A percentile compares a stretch with the other conserved stretches of the same genome.
Conservation (phyloP, 2,888 invertebrate genomes). For the Dolichopus griseipennis region DNA sequence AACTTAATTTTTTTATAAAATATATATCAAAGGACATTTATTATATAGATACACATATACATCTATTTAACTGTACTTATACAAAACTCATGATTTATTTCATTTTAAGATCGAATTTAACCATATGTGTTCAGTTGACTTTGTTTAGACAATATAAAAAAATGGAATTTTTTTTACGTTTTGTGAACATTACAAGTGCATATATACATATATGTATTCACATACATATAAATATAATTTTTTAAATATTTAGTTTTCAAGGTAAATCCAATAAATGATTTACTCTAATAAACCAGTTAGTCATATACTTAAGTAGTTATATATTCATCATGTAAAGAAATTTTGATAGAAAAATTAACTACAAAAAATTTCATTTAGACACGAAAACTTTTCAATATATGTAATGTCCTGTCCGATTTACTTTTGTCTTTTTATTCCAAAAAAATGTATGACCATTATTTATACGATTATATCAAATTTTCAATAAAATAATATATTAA, state of each 20-base stretch:
- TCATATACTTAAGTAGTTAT: background rate
- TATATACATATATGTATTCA: too few species aligned
- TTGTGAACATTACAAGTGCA: too few species aligned
- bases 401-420: background rate
- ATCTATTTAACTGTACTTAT: background rate
- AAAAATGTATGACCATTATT: background rate
- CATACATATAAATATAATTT: background rate
- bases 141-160: background rate
- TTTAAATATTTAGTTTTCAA: background rate
- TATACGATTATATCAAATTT: too few species aligned
- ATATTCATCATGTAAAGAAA: background rate
- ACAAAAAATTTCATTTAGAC: background rate
- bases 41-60: background rate
- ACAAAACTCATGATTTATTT: background rate
- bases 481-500: too few species aligned
- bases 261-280: background rate
- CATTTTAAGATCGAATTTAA: background rate
- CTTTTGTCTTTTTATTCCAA: background rate
- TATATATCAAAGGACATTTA: too few species aligned
- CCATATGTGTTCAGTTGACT: background rate
- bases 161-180: too few species aligned
- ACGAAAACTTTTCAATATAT: background rate
- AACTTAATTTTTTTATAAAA: too few species aligned
- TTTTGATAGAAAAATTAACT: background rate
- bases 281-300: background rate